Base-by-base conservation (phyloP, 2,113 vertebrate species). In the Nansenia antarctica region DNA sequence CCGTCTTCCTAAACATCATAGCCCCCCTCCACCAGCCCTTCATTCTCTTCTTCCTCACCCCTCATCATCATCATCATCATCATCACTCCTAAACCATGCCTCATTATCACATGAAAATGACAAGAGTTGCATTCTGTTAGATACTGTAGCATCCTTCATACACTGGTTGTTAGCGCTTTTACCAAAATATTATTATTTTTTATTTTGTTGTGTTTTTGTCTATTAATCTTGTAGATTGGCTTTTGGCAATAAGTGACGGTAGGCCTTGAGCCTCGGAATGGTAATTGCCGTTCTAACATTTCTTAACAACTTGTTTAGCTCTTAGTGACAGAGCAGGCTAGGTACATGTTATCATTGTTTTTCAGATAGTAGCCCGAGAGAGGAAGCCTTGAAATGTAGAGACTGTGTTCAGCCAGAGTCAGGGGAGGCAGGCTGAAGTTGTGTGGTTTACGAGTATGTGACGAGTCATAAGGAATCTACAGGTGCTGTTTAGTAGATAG, bases 361-460 rank as follows among this genome's bases (percentile, higher is more conserved):
- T 35, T 0, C n/a, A 42, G 69, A 66, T 74, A 82, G 65, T 54
- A 39, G 59, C 55, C 15, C 3, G 72, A 77, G 72, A 72, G 27
- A 68, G 79, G 66, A 67, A 18, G 65, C 49, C 67, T 77, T 65
- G 68, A 76, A 54, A 65, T 3, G 73, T 85, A 84, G 74, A 2
- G 8, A 18, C n/a, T 26, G 65, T 63, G 70, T 82, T 80, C 52
- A 60, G 77, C 59, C 66, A 60, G 71, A 52, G 24, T 22, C 54
- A 30, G 74, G 65, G 70, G 71, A n/a, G n/a, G 73, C 55, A 77
- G 66, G 68, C 68, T 62, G 81, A 74, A 49, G 64, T 53, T 11
- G 32, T 70, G 76, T 75, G 81, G 81, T 79, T 54, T 29, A 4
- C 39, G 66, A 75, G 84, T 65, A 84, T 12, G 79, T 85, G 82